Evolutionary conservation across 2,888 invertebrate species (phyloP).

Genomic region (Ptilodon capucinus): DNA sequence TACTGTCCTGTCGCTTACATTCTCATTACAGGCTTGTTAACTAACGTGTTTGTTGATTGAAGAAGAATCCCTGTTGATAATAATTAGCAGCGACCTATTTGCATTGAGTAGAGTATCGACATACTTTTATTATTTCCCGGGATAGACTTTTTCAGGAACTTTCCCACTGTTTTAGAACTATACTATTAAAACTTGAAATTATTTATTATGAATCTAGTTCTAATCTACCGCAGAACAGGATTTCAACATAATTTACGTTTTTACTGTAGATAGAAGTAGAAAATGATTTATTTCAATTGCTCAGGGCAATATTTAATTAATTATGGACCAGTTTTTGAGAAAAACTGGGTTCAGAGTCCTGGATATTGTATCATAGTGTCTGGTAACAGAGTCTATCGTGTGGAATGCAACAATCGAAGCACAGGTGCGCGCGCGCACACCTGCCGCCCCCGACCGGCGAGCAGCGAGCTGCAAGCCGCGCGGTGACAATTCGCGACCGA

Average conservation of each 20-base stretch:
- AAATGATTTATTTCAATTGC: no score
- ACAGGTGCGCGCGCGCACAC: slow-evolving; percentile 71
- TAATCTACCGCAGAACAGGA: neutral
- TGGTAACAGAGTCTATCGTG: slow-evolving; percentile 11
- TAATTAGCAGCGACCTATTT: slow-evolving; percentile 23
- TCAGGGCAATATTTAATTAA: no score
- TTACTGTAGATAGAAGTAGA: no score
- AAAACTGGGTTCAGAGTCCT: neutral
- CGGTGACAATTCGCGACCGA: slow-evolving; percentile 44
- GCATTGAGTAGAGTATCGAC: neutral
- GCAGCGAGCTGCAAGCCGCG: neutral
- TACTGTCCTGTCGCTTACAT: slow-evolving; percentile 7
- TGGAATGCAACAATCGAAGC: slow-evolving; percentile 62
- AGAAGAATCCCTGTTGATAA: slow-evolving; percentile 53
- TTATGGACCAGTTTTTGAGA: no score
- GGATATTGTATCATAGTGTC: neutral
- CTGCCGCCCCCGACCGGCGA: slow-evolving; percentile 45
- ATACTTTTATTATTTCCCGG: neutral
- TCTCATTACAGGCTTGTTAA: slow-evolving; percentile 24
- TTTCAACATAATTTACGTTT: neutral
- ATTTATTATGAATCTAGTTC: neutral
- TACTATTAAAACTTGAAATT: no score
- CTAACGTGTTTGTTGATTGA: slow-evolving; percentile 40
- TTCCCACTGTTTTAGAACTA: neutral
- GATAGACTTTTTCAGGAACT: neutral